These are phyloP conservation scores for Aphaenogaster ashmeadi DNA, from an alignment of 1,140 invertebrate genomes.

Conservation along the genomic window DNA sequence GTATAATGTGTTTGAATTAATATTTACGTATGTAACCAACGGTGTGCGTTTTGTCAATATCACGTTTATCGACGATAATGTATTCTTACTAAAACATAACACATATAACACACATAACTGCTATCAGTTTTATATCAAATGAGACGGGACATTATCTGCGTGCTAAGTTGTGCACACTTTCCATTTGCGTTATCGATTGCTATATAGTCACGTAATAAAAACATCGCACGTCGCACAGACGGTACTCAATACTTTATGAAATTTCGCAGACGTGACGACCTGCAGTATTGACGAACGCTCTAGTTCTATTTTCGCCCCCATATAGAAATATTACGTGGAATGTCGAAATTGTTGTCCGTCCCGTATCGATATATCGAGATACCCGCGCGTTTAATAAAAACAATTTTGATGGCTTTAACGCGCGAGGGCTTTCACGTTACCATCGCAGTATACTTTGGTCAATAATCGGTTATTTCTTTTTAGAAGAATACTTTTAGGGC, in stretches of 20 bases:
- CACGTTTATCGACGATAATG: neutral
- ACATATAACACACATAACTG: neutral
- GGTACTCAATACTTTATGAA: conserved; percentile 60
- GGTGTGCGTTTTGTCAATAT: neutral
- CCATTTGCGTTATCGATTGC: conserved; percentile 56
- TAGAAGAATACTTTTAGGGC: neutral
- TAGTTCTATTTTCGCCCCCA: conserved; percentile 26
- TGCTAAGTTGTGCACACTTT: conserved; percentile 4
- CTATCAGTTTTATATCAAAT: conserved; percentile 20
- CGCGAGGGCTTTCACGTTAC: conserved; percentile 10
- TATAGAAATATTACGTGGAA: conserved; percentile 44
- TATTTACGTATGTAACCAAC: neutral
- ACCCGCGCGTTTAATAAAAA: neutral
- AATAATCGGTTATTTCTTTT: conserved; percentile 12
- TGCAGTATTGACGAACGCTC: conserved; percentile 35
- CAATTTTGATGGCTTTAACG: conserved; percentile 7
- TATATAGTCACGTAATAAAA: conserved; percentile 54
- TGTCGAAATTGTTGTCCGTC: conserved; percentile 26
- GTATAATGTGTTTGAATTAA: neutral
- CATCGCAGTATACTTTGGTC: neutral
- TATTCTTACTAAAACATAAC: neutral
- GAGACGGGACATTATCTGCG: neutral
- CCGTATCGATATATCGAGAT: conserved; percentile 16
- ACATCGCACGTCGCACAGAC: conserved; percentile 29
- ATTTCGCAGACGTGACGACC: conserved; percentile 53